Evolutionary conservation across 2,113 vertebrate genomes (phyloP).

Genomic region (Otocyon megalotis): DNA sequence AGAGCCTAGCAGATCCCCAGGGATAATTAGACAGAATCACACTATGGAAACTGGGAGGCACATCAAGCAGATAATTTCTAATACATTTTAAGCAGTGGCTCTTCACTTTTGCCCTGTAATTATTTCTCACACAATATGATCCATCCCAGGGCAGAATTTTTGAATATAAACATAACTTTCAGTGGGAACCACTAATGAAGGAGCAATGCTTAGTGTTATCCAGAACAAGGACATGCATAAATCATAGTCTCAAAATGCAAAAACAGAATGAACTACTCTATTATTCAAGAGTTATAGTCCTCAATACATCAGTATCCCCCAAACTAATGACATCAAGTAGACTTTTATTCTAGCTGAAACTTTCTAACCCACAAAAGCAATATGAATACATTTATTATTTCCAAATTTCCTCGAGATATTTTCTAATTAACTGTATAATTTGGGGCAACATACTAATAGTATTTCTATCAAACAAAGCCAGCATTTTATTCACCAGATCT

Average conservation of each 20-base stretch:
- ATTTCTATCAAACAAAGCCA: conserved; percentile 51
- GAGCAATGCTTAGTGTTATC: conserved; percentile 66
- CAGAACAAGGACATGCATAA: conserved; percentile 78
- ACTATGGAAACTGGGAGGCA: conserved; percentile 62
- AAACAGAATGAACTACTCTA: conserved; percentile 68
- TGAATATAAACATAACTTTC: conserved; percentile 76
- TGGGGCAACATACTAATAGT: neutral
- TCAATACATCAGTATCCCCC: conserved; percentile 67
- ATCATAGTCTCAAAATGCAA: conserved; percentile 74
- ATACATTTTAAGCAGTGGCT: conserved; percentile 80
- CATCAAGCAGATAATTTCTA: conserved; percentile 77
- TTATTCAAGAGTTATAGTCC: conserved; percentile 69
- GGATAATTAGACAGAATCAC: conserved; percentile 80
- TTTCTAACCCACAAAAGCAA: conserved; percentile 74
- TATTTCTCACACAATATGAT: conserved; percentile 69
- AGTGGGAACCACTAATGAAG: conserved; percentile 78
- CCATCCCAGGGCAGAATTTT: conserved; percentile 40
- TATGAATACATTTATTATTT: conserved; percentile 66
- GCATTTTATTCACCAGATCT: conserved; percentile 43
- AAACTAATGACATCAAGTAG: conserved; percentile 74
- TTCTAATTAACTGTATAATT: conserved; percentile 66
- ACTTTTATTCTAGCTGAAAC: conserved; percentile 75
- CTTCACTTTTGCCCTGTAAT: conserved; percentile 75
- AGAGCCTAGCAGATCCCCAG: conserved; percentile 53
- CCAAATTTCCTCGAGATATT: conserved; percentile 58